phyloP scores from a whole-genome alignment of 2,797 vertebrate genomes.

The Megaceryle alcyon region DNA sequence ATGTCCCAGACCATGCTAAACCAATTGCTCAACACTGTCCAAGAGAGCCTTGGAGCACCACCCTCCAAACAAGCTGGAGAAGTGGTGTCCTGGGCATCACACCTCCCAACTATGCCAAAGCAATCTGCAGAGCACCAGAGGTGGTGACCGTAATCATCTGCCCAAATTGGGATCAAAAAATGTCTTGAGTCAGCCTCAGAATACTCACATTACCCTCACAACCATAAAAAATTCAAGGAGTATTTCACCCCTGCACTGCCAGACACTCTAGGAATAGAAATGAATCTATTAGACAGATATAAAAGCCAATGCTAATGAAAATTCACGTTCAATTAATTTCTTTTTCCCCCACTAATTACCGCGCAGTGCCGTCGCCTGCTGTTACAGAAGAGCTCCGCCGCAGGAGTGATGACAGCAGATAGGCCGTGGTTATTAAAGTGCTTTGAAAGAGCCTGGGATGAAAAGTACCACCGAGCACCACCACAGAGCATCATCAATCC shows the following conservation, averaged over 20 bases:
- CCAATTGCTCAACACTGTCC: background rate
- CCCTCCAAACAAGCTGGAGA: background rate
- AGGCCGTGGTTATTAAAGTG: background rate
- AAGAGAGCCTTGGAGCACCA: background rate
- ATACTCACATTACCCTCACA: background rate
- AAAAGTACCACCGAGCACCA: background rate
- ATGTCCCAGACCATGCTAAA: background rate
- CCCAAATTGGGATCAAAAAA: background rate
- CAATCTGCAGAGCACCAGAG: background rate
- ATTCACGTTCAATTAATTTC: background rate
- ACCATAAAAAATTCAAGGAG: background rate
- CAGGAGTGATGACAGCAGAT: background rate
- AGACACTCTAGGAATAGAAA: background rate
- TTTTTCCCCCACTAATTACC: background rate
- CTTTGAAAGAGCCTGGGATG: background rate
- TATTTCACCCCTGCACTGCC: background rate
- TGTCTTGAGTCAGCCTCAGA: background rate
- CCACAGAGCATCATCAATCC: background rate
- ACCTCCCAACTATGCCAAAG: background rate
- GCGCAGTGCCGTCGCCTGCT: background rate
- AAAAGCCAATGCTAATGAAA: background rate
- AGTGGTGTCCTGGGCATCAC: background rate
- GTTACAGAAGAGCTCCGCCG: background rate
- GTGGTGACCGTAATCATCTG: background rate
- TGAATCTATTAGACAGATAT: background rate